These are phyloP conservation scores for Lepisosteus oculatus DNA, from an alignment of 2,113 vertebrate genomes.

Conservation along the genomic window DNA sequence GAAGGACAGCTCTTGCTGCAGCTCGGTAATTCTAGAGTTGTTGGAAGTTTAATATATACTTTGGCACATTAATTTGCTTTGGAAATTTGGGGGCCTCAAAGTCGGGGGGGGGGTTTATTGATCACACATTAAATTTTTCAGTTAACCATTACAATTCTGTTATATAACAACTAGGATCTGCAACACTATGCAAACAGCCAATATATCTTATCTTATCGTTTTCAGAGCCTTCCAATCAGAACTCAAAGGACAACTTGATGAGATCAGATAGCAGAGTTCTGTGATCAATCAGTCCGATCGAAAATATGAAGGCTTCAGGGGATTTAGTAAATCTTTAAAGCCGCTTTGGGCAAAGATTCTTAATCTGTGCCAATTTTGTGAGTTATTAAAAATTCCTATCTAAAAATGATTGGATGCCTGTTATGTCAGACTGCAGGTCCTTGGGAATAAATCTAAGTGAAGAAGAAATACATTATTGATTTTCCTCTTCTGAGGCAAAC, in stretches of 20 bases:
- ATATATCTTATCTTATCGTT: background rate
- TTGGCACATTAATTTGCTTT: no score
- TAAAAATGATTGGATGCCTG: slow-evolving; percentile 18
- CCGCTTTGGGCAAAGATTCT: slow-evolving; percentile 28
- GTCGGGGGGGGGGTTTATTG: no score
- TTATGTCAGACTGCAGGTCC: slow-evolving; percentile 10
- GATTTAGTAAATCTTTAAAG: slow-evolving; percentile 32
- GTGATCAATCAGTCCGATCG: slow-evolving; percentile 20
- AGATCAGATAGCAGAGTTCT: slow-evolving; percentile 7
- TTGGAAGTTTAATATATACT: no score
- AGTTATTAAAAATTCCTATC: slow-evolving; percentile 28
- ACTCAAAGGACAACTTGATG: slow-evolving; percentile 5
- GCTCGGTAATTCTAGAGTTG: no score
- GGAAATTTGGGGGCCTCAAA: no score
- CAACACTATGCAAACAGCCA: no score
- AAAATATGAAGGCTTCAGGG: slow-evolving; percentile 16
- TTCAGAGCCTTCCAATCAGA: background rate
- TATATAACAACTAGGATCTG: no score
- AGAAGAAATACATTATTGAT: slow-evolving; percentile 18
- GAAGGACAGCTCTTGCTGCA: no score
- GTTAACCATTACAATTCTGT: no score
- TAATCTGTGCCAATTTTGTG: slow-evolving; percentile 35
- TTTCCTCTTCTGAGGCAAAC: slow-evolving; percentile 1
- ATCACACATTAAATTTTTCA: no score
- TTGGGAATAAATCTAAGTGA: slow-evolving; percentile 21